phyloP scores from a whole-genome alignment of 2,113 vertebrate genomes.

The Hippoglossus stenolepis region DNA sequence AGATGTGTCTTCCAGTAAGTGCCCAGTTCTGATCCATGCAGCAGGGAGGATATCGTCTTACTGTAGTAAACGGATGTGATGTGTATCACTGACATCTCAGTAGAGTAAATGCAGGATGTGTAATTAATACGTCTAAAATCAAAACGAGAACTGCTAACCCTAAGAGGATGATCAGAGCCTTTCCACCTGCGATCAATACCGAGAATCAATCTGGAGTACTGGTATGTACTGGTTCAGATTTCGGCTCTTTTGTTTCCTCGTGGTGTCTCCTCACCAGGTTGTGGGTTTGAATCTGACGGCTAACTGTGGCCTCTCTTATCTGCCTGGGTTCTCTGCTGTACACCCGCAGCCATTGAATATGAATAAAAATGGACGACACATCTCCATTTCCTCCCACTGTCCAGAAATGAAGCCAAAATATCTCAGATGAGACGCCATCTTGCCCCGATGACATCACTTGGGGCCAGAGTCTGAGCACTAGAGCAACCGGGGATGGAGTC shows the following conservation, averaged over 20 bases:
- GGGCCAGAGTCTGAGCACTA: too few relatives aligned
- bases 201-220: not conserved
- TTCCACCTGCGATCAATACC: not conserved
- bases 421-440: too few relatives aligned
- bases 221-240: not conserved
- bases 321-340: too few relatives aligned
- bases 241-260: too few relatives aligned
- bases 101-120: not conserved
- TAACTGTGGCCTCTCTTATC: too few relatives aligned
- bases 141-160: not conserved
- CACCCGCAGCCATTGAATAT: too few relatives aligned
- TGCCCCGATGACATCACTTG: too few relatives aligned
- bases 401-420: too few relatives aligned
- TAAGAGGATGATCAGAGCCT: not conserved
- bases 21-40: conserved; percentile 15
- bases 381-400: too few relatives aligned
- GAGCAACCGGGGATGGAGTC: too few relatives aligned
- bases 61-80: conserved; percentile 31
- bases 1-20: conserved; percentile 27
- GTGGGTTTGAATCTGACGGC: too few relatives aligned
- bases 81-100: not conserved
- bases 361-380: too few relatives aligned
- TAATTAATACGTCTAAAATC: conserved; percentile 12
- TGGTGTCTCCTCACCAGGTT: not conserved
- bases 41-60: conserved; percentile 9